Evolutionary conservation across 2,113 vertebrate genomes (phyloP).

Genomic region (Crypturellus undulatus): DNA sequence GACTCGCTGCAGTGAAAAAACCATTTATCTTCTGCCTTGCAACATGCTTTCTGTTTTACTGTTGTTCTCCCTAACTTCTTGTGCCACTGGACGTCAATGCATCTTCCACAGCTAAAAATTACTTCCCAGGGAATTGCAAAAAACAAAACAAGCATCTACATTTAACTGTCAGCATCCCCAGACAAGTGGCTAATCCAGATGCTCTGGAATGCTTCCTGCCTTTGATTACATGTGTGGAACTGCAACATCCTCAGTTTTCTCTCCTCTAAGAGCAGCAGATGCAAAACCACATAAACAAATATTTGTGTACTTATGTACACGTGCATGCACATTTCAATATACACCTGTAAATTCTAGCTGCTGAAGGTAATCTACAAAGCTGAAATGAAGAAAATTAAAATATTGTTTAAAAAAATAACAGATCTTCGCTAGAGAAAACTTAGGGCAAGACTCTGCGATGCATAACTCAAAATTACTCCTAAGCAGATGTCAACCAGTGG

Average conservation of each 20-base stretch:
- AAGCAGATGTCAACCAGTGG: background rate
- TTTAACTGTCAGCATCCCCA: background rate
- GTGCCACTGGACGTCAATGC: background rate
- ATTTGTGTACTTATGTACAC: background rate
- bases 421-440: background rate
- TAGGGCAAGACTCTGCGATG: background rate
- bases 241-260: background rate
- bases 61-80: background rate
- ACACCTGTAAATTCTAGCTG: background rate
- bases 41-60: background rate
- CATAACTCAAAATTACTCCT: background rate
- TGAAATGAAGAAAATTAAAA: conserved; percentile 1
- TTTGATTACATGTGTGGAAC: background rate
- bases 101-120: background rate
- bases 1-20: background rate
- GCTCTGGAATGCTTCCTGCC: background rate
- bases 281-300: background rate
- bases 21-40: background rate
- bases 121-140: background rate
- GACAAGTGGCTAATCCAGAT: background rate
- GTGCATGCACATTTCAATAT: background rate
- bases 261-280: background rate
- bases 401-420: background rate
- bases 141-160: background rate
- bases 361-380: background rate